Base-by-base conservation (phyloP, 1,140 invertebrate genomes). In the Zaprionus camerounensis region DNA sequence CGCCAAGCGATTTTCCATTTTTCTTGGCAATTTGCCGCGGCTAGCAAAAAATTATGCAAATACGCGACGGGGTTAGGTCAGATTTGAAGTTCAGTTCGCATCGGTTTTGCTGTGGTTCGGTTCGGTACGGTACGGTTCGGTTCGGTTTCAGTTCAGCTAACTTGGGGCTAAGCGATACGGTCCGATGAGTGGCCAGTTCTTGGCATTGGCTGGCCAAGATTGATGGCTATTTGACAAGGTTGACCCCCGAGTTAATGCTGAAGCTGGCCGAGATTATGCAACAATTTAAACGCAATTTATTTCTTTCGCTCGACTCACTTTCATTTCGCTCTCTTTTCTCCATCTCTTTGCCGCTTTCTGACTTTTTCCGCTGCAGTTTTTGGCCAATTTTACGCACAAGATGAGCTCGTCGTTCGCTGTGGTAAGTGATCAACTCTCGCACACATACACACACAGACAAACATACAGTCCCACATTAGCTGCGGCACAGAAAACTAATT, bases 231-330 rank as follows among this genome's bases (percentile, higher is more conserved):
- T 80, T 51, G 46, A 51, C 69, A 72, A 63, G 70, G 49, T 71
- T 64, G 58, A 65, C 13, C 38, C 58, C 41, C 2, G 41, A 24
- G 31, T 31, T 24, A 49, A 53, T 24, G 62, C 53, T 9, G 13
- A 6, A 34, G 15, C 46, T 55, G 6, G 15, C 12, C 38, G 2
- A 61, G 36, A 66, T 90, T 90, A 90, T 65, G 85, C 86, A 91
- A 90, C 70, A 68, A 51, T 51, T 51, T 80, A 71, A 90, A 65
- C 71, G 85, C 77, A 90, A 90, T 85, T 82, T 82, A 78, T 81
- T 71, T 82, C 67, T 68, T 62, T 68, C 20, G 57, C 56, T 24
- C 17, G 53, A 38, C 66, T 69, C 78, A 87, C 78, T 87, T 88
- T 84, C 80, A 62, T 77, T 67, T 49, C 49, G 53, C 49, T 31